These are phyloP conservation scores for Subacronicta megacephala DNA, from an alignment of 2,888 invertebrate genomes.

Conservation along the genomic window DNA sequence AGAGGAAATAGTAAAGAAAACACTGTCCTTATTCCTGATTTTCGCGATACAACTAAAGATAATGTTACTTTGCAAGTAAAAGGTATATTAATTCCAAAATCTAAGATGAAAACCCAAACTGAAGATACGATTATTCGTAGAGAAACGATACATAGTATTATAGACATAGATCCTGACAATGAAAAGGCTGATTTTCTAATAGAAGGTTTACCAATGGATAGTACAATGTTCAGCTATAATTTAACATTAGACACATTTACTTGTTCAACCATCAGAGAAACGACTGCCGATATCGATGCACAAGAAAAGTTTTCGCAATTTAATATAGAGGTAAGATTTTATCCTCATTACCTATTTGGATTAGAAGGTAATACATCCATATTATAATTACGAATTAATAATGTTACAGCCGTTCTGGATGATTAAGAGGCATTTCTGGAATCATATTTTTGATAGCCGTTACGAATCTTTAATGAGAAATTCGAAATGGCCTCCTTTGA, in stretches of 20 bases:
- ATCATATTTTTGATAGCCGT: constrained; percentile 76
- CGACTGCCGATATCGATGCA: constrained; percentile 71
- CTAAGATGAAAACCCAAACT: constrained; percentile 9
- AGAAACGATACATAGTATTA: constrained; percentile 28
- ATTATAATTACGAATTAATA: constrained; percentile 7
- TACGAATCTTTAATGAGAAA: constrained; percentile 82
- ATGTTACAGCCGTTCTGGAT: constrained; percentile 75
- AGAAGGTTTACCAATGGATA: constrained; percentile 62
- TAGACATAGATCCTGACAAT: constrained; percentile 53
- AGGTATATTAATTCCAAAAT: constrained; percentile 59
- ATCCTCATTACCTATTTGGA: background rate
- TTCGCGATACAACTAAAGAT: constrained; percentile 28
- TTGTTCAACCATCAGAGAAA: constrained; percentile 64
- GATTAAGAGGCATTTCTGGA: constrained; percentile 74
- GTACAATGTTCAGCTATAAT: constrained; percentile 63
- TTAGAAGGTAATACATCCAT: no score
- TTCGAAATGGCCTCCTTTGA: constrained; percentile 79
- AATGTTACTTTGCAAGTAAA: constrained; percentile 60
- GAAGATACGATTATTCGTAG: constrained; percentile 13
- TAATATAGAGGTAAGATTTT: constrained; percentile 75
- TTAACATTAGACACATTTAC: constrained; percentile 54
- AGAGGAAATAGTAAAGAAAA: constrained; percentile 57
- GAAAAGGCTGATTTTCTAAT: constrained; percentile 72
- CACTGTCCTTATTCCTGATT: constrained; percentile 61
- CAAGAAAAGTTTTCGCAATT: constrained; percentile 72